Base-by-base conservation (phyloP, 2,888 invertebrate genomes). In the Tholera decimalis region DNA sequence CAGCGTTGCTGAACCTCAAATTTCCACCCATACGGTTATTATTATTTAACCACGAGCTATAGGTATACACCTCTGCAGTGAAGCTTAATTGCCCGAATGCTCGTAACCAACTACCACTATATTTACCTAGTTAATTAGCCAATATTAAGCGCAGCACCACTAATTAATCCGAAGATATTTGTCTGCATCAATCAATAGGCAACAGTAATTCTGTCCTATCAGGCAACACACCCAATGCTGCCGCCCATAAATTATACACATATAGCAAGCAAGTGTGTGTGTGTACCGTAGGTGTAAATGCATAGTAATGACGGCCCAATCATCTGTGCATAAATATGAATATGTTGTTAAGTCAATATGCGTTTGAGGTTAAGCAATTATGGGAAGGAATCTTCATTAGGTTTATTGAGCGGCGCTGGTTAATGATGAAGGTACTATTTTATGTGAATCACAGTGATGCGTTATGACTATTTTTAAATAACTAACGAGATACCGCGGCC, bases 161-260 rank as follows among this genome's bases (percentile, higher is more conserved):
- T 82, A 80, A 83, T 82, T 79, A 84, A 73, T 71, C 60, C 67
- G 50, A 71, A 80, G 77, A 74, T 84, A 82, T 82, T 84, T 83
- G 83, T 69, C 63, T 73, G 58, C 73, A 69, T 79, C 82, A 83
- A 83, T 85, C 82, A 84, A 63, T 71, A 66, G 73, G 53, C 66
- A 44, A 70, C 73, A 70, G 78, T 85, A 84, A 83, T 77, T 85
- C 75, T 67, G 47, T 68, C 68, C 73, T 84, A 85, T 85, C 85
- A 50, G 43, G 18, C 67, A 47, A 73, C 67, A 78, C 77, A 81
- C 61, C 47, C 73, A 54, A 51, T 53, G 63, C 26, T 59, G 26
- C 26, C 50, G 50, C 61, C 55, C 60, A 66, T 82, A 72, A 71
- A 64, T 79, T 79, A 64, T 47, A 47, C 11, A 28, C 26, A 46